A percentile compares a stretch with the other conserved stretches of the same genome.
These are phyloP conservation scores for Drosophila macrothrix DNA, from an alignment of 2,888 invertebrate species.

Conservation along the genomic window DNA sequence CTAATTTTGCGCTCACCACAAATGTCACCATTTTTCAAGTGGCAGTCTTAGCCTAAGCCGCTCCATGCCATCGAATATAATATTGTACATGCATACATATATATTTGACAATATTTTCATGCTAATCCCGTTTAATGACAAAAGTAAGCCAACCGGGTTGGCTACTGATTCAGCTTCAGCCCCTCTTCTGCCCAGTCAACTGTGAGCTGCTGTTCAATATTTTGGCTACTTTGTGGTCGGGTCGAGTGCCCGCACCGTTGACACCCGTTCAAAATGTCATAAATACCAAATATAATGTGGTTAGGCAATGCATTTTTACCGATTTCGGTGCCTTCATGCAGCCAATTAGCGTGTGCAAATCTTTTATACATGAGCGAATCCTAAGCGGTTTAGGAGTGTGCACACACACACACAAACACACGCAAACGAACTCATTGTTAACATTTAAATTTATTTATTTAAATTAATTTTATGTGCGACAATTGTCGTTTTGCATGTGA, in stretches of 20 bases:
- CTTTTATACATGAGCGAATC: conserved; percentile 66
- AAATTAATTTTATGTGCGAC: conserved; percentile 64
- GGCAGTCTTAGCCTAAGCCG: conserved; percentile 60
- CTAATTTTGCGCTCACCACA: conserved; percentile 64
- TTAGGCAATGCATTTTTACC: conserved; percentile 17
- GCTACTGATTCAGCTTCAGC: conserved; percentile 8
- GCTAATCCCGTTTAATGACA: conserved; percentile 76
- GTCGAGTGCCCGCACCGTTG: conserved; percentile 63
- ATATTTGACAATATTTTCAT: conserved; percentile 49
- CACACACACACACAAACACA: background rate
- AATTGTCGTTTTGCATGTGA: conserved; percentile 50
- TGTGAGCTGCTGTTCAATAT: conserved; percentile 62
- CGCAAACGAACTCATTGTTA: conserved; percentile 20
- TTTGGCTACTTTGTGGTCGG: conserved; percentile 76
- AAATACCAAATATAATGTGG: conserved; percentile 35
- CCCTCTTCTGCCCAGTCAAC: conserved; percentile 46
- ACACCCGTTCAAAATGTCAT: conserved; percentile 64
- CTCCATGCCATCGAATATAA: conserved; percentile 38
- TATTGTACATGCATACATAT: conserved; percentile 12
- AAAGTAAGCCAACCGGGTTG: conserved; percentile 57
- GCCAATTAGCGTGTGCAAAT: conserved; percentile 79
- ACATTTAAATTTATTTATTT: conserved; percentile 71
- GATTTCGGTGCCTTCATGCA: conserved; percentile 37
- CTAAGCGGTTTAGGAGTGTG: conserved; percentile 72
- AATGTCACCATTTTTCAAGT: conserved; percentile 79